phyloP scores from a whole-genome alignment of 2,797 vertebrate species.

The Threskiornis aethiopicus region DNA sequence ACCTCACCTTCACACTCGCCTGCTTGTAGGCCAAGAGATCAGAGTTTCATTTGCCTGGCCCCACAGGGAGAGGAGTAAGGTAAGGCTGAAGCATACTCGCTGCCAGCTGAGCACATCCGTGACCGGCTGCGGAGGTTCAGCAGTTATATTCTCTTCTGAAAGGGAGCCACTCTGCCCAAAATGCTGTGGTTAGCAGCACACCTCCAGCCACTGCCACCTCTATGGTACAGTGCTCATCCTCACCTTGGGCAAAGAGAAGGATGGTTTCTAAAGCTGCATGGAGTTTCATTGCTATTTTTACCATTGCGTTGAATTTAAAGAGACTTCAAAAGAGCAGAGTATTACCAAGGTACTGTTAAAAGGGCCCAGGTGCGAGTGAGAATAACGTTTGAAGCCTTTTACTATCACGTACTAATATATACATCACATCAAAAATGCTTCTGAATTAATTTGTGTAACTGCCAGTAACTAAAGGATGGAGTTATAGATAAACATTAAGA shows the following conservation, averaged over 20 bases:
- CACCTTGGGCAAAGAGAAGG: not conserved
- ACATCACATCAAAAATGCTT: not conserved
- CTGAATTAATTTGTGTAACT: not conserved
- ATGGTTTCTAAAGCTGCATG: not conserved
- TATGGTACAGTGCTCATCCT: not conserved
- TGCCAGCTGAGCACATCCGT: not conserved
- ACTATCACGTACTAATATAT: not conserved
- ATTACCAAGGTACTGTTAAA: not conserved
- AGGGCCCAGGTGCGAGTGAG: not conserved
- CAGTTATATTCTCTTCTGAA: not conserved
- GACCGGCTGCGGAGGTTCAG: not conserved
- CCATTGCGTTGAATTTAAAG: not conserved
- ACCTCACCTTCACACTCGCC: not conserved
- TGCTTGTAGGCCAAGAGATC: not conserved
- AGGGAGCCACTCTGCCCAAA: not conserved
- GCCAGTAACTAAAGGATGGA: not conserved
- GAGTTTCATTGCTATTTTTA: not conserved
- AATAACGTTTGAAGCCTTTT: not conserved
- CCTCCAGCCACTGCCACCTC: not conserved
- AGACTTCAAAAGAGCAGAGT: not conserved
- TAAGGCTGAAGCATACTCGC: rapidly evolving
- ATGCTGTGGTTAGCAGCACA: not conserved
- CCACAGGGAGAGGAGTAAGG: not conserved
- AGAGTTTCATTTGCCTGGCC: not conserved
- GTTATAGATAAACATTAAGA: not conserved